Conservation (phyloP, 2,888 invertebrate species). For the Melinaea marsaeus region DNA sequence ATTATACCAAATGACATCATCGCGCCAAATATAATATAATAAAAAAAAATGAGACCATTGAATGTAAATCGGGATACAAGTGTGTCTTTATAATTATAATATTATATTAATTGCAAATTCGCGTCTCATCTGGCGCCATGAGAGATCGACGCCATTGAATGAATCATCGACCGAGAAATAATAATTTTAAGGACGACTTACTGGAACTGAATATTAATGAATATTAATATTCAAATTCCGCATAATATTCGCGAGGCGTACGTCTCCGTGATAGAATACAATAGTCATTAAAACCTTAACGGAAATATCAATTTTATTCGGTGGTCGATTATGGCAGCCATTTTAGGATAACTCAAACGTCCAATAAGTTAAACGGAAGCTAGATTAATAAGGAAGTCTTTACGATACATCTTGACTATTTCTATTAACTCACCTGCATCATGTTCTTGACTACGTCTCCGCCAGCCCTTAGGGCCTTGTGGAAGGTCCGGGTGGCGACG, state of each 20-base stretch:
- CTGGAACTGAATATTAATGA: constrained; percentile 30
- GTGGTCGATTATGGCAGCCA: constrained; percentile 14
- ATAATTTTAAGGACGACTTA: constrained; percentile 18
- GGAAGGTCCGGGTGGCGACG: constrained; percentile 95
- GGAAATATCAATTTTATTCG: too few relatives aligned
- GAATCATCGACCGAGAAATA: constrained; percentile 23
- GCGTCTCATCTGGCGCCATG: constrained; percentile 34
- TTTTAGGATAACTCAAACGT: constrained; percentile 7
- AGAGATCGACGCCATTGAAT: constrained; percentile 24
- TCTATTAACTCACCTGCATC: constrained; percentile 78
- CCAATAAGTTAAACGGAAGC: too few relatives aligned
- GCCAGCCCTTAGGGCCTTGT: constrained; percentile 90
- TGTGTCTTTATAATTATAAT: constrained; percentile 25
- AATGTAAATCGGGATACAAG: constrained; percentile 12
- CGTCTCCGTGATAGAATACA: constrained; percentile 15
- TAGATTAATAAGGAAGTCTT: too few relatives aligned
- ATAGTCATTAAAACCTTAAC: constrained; percentile 6
- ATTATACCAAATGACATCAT: constrained; percentile 20
- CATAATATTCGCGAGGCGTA: constrained; percentile 27
- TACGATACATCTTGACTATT: too few relatives aligned
- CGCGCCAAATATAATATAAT: constrained; percentile 7
- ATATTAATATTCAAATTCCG: constrained; percentile 22
- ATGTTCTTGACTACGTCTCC: constrained; percentile 88
- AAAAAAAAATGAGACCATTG: constrained; percentile 16
- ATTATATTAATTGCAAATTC: constrained; percentile 22